Percentiles rank a stretch among this genome's conserved stretches.
Evolutionary conservation across 2,797 vertebrate genomes (phyloP).

Genomic region (Microchirus variegatus): DNA sequence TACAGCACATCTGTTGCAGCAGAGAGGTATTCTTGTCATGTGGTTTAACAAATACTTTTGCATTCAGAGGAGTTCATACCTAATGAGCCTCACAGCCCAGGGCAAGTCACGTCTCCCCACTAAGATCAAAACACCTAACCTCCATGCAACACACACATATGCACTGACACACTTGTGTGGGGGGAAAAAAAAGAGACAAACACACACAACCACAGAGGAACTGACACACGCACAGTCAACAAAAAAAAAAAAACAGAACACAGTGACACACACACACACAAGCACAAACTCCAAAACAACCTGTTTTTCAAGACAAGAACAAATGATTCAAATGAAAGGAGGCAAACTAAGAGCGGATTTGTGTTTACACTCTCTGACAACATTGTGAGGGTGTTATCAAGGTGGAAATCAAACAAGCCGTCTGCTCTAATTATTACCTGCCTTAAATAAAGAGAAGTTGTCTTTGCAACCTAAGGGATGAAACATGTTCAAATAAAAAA

Average conservation of each 20-base stretch:
- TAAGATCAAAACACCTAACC: slow-evolving; percentile 81
- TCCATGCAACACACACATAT: slow-evolving; percentile 43
- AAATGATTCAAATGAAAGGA: slow-evolving; percentile 78
- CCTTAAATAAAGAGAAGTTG: slow-evolving; percentile 78
- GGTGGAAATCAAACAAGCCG: slow-evolving; percentile 77
- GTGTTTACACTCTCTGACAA: slow-evolving; percentile 79
- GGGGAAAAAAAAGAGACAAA: slow-evolving; percentile 15
- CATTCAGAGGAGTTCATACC: slow-evolving; percentile 82
- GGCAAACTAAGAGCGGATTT: slow-evolving; percentile 68
- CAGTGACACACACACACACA: slow-evolving; percentile 33
- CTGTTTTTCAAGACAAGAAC: slow-evolving; percentile 76
- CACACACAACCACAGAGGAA: slow-evolving; percentile 34
- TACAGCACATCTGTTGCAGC: slow-evolving; percentile 87
- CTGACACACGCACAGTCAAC: slow-evolving; percentile 19
- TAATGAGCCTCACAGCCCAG: slow-evolving; percentile 83
- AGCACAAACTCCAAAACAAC: slow-evolving; percentile 65
- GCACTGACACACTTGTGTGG: slow-evolving; percentile 41
- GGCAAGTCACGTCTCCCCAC: slow-evolving; percentile 79
- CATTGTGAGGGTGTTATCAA: slow-evolving; percentile 79
- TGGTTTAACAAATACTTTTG: slow-evolving; percentile 86
- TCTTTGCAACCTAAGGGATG: slow-evolving; percentile 69
- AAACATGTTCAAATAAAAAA: slow-evolving; percentile 61
- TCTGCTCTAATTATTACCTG: slow-evolving; percentile 80
- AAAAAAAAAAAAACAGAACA: slow-evolving; percentile 26
- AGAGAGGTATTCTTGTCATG: slow-evolving; percentile 84